Conservation (phyloP, 1,140 invertebrate genomes). For the Temnothorax longispinosus region DNA sequence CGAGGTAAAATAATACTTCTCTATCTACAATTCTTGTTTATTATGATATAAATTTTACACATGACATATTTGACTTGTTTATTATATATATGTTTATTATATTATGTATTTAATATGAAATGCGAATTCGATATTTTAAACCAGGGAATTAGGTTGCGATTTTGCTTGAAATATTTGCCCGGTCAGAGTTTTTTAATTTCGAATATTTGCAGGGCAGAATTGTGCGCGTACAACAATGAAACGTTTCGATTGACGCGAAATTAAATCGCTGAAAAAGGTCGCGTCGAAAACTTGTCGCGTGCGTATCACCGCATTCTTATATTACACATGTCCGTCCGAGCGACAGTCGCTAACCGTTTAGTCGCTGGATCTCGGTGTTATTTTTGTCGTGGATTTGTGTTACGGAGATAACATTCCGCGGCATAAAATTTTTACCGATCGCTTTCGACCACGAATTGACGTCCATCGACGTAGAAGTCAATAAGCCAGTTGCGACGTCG, state of each 20-base stretch:
- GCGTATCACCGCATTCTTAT: background rate
- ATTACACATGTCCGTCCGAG: background rate
- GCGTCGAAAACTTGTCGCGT: background rate
- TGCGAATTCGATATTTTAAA: background rate
- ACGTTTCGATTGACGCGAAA: conserved; percentile 7
- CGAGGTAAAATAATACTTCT: background rate
- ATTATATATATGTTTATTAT: background rate
- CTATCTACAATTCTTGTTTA: background rate
- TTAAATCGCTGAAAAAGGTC: conserved; percentile 22
- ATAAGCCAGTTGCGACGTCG: conserved; percentile 21
- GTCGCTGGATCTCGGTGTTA: background rate
- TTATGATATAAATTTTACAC: background rate
- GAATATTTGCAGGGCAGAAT: conserved; percentile 15
- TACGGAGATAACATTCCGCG: background rate
- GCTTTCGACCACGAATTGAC: conserved; percentile 34
- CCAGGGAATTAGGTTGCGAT: background rate
- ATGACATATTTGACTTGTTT: background rate
- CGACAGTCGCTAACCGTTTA: background rate
- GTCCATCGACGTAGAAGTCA: conserved; percentile 23
- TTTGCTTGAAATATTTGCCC: background rate
- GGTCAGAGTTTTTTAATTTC: conserved; percentile 28
- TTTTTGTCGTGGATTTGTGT: background rate
- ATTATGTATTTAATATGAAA: background rate
- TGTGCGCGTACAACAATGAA: conserved; percentile 3
- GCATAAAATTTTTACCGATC: conserved; percentile 51